These are phyloP conservation scores for Pipa parva DNA, from an alignment of 2,113 vertebrate species.

Conservation along the genomic window DNA sequence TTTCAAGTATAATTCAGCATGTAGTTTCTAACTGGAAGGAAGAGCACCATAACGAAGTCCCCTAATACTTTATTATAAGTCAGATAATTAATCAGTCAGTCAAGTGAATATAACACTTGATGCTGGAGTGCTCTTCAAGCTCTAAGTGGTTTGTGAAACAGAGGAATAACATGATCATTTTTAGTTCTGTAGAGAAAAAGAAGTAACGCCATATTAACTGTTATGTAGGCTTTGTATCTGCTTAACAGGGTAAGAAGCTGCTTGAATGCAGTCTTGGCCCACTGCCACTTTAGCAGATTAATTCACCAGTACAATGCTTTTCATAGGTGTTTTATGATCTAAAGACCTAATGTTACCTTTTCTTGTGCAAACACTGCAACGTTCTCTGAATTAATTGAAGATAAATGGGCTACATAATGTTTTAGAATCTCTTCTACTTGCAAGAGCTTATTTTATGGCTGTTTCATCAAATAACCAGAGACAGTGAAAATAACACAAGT, in stretches of 20 bases:
- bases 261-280: not conserved
- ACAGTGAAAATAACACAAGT: not conserved
- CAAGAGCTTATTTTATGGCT: not conserved
- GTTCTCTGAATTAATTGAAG: constrained; percentile 1
- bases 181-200: no score
- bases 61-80: no score
- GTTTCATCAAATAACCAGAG: not conserved
- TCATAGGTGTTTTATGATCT: not conserved
- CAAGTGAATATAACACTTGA: no score
- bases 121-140: no score
- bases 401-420: not conserved
- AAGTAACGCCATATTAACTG: no score
- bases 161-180: not conserved
- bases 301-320: constrained; percentile 2
- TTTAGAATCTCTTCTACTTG: not conserved
- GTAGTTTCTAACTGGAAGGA: no score
- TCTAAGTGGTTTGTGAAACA: no score
- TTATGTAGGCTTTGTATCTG: not conserved
- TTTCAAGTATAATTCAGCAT: no score
- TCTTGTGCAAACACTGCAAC: not conserved
- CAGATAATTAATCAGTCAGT: no score
- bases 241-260: not conserved
- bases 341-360: not conserved
- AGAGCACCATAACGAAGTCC: no score
- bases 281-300: not conserved